Evolutionary conservation across 2,797 vertebrate genomes (phyloP), one percentile per base, ranked within the genome.

Genomic region (Champsocephalus gunnari): DNA sequence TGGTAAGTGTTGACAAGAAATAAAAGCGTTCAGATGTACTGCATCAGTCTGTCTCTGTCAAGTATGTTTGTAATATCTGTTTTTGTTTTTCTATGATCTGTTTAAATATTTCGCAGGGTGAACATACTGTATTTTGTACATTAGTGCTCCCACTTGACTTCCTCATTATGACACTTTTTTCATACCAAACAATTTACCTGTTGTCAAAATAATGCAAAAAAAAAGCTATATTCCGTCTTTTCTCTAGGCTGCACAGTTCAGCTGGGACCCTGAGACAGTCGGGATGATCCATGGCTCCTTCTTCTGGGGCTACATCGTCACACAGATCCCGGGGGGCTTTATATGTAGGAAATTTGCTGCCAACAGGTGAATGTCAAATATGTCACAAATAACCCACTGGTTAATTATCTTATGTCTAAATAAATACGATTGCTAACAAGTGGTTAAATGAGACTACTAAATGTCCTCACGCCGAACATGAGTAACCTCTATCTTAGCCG

Each of bases 241-340:
- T 62, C 19, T 78, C 16, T 89, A 98, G 97, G 95, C 91, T 70
- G 96, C 97, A 57, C 96, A 97, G 91, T 99, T 98, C 91, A 94
- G 87, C 80, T 99, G 97, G 97, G 97, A 98, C 78, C 97, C 97
- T 0, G 97, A 98, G 90, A 98, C 97, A 0, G 97, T 98, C 61
- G 97, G 97, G 60, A 96, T 98, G 95, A 98, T 98, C 76, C 97
- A 98, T 0, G 97, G 97, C 76, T 95, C 97, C 68, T 98, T 97
- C 89, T 98, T 98, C 92, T 98, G 97, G 97, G 97, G 97, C 57
- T 98, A 98, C 88, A 98, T 98, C 19, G 96, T 98, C 82, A 98
- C 97, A 44, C 97, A 98, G 89, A 98, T 98, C 87, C 97, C 97
- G 0, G 97, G 97, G 11, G 97, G 97, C 49, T 98, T 97, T 93